phyloP scores from a whole-genome alignment of 2,113 vertebrate species.

The Naja naja region DNA sequence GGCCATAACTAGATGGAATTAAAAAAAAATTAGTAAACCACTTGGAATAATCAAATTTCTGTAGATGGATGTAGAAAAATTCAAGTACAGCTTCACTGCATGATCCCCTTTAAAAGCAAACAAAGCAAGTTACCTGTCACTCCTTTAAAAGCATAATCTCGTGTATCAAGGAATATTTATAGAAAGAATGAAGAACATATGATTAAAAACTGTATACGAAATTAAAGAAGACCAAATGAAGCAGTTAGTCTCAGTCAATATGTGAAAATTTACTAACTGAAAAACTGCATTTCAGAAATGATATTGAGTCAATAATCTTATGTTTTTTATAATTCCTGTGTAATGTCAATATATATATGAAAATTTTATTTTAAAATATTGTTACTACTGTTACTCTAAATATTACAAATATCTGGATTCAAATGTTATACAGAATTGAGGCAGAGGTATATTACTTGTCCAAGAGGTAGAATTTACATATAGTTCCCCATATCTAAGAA shows the following conservation, averaged over 20 bases:
- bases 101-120: constrained; percentile 37
- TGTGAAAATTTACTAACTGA: constrained; percentile 65
- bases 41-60: constrained; percentile 16
- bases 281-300: constrained; percentile 59
- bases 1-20: constrained; percentile 12
- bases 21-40: constrained; percentile 37
- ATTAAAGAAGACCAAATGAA: constrained; percentile 56
- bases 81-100: neutral
- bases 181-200: constrained; percentile 30
- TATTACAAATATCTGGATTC: neutral
- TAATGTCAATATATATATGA: constrained; percentile 43
- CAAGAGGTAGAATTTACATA: neutral
- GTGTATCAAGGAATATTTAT: constrained; percentile 36
- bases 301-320: constrained; percentile 61
- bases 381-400: neutral
- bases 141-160: constrained; percentile 23
- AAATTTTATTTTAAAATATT: neutral
- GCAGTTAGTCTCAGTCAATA: constrained; percentile 46
- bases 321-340: constrained; percentile 37
- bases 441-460: neutral
- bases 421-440: neutral
- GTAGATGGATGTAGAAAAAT: constrained; percentile 30
- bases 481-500: neutral
- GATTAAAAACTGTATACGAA: constrained; percentile 55
- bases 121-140: neutral